Evolutionary conservation across 1,140 invertebrate genomes (phyloP).

Genomic region (Tetramorium simillimum): DNA sequence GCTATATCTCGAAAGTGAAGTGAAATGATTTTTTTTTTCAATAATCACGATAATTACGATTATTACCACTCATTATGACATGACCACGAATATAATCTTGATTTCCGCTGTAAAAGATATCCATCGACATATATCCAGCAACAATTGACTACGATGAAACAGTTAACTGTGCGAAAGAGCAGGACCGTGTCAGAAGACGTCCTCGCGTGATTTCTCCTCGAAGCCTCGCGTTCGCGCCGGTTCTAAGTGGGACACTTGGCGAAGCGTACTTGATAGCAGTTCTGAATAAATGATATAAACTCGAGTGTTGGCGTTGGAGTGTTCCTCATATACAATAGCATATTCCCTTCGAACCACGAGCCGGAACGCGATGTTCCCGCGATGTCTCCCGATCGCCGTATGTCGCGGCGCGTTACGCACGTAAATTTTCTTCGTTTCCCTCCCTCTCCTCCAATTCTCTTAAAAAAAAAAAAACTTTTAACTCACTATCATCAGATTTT

Average conservation of each 20-base stretch:
- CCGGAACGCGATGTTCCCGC: background rate
- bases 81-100: background rate
- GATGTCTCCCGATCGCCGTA: background rate
- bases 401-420: background rate
- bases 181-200: conserved; percentile 3
- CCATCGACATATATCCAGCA: too few species aligned
- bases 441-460: background rate
- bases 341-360: background rate
- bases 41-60: too few species aligned
- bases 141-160: background rate
- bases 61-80: background rate
- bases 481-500: background rate
- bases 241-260: conserved; percentile 57
- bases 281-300: conserved; percentile 65
- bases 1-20: background rate
- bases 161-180: background rate
- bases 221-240: background rate
- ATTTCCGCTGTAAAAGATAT: background rate
- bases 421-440: background rate
- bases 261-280: conserved; percentile 61
- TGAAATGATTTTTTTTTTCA: too few species aligned
- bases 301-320: conserved; percentile 25
- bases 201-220: conserved; percentile 27
- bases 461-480: background rate
- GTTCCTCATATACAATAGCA: conserved; percentile 21